Evolutionary conservation across 2,113 vertebrate species (phyloP), one percentile per base, ranked within the genome.

Genomic region (Leptodactylus fuscus): DNA sequence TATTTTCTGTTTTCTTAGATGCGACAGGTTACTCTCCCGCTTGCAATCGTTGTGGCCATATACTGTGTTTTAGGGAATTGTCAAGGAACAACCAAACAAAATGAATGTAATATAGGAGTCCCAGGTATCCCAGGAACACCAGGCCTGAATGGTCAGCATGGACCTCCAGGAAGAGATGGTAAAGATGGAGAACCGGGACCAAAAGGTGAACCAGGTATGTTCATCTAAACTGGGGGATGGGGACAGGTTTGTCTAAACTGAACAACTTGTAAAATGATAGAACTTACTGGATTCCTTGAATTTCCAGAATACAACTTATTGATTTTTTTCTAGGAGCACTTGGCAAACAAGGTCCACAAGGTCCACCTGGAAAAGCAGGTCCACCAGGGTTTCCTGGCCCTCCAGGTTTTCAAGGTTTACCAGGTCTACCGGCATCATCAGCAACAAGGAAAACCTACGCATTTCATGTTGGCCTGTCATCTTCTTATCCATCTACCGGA

Each of bases 391-490:
- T 95, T 0, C 0, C 91, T 16, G 98, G 97, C 36, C 91, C 93
- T 81, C 89, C 91, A 15, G 97, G 97, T 41, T 91, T 94, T 81
- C 97, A 93, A 86, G 97, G 97, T 71, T 95, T 95, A 0, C 55
- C 91, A 2, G 96, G 97, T 29, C 87, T 89, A 49, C 86, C 91
- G 34, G 97, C 97, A 18, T 91, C 7, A 55, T 91, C n/a, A 88
- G 93, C 91, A 92, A 48, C 95, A 94, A 91, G 97, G 96, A 46
- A 73, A 12, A 4, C 16, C 9, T 85, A 69, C 1, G 98, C 97
- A n/a, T 99, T 99, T 88, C 96, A 96, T 0, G 96, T 96, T 1
- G 97, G 96, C n/a, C 94, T 99, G 70, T 96, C 95, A 0, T 86
- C 90, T 0, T 82, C 88, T 36, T 94, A 92, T 2, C 98, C 98